A percentile compares a stretch with the other conserved stretches of the same genome.
Conservation (phyloP, 1,140 invertebrate genomes). For the Hestina assimilis region DNA sequence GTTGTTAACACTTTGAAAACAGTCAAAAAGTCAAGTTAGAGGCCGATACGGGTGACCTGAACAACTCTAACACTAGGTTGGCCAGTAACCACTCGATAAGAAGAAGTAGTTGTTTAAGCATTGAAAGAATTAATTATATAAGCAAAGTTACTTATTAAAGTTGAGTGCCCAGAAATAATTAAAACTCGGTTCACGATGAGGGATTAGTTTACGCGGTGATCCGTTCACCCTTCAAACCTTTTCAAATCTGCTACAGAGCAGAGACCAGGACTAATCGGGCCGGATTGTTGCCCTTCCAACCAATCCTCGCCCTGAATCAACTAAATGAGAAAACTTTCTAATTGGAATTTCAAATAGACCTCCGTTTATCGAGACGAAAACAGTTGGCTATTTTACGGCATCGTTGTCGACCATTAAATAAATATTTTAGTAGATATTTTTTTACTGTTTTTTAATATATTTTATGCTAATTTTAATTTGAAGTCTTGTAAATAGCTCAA, state of each 20-base stretch:
- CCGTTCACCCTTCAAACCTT: constrained; percentile 47
- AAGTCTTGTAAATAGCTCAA: too few relatives aligned
- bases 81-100: too few relatives aligned
- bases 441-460: background rate
- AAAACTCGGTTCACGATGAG: constrained; percentile 28
- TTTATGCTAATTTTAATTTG: too few relatives aligned
- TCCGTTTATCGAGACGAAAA: constrained; percentile 64
- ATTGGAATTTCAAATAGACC: constrained; percentile 76
- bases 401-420: background rate
- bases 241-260: constrained; percentile 53
- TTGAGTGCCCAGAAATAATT: constrained; percentile 25
- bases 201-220: constrained; percentile 57
- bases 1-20: too few relatives aligned
- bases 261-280: constrained; percentile 67
- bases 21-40: too few relatives aligned
- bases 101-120: too few relatives aligned
- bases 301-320: constrained; percentile 69
- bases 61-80: too few relatives aligned
- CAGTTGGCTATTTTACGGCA: constrained; percentile 44
- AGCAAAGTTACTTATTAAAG: constrained; percentile 1
- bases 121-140: background rate
- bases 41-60: too few relatives aligned
- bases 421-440: background rate
- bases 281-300: constrained; percentile 67
- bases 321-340: constrained; percentile 78